phyloP scores from a whole-genome alignment of 2,797 vertebrate genomes.

The Chaetodon trifasciatus region DNA sequence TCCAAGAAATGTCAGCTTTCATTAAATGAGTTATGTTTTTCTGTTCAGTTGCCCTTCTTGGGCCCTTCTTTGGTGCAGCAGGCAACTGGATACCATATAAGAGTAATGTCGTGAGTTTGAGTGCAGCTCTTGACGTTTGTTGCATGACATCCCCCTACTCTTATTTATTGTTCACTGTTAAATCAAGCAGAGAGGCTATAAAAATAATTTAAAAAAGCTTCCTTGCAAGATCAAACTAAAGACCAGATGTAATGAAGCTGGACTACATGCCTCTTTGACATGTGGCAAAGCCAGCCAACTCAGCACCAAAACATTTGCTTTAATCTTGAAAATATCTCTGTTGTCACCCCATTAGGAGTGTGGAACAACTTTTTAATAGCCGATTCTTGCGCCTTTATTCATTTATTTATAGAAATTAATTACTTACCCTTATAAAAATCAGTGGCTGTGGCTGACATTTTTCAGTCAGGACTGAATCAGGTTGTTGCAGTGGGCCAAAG shows the following conservation, averaged over 20 bases:
- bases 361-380: conserved; percentile 32
- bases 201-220: conserved; percentile 56
- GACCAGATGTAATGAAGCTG: conserved; percentile 58
- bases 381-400: conserved; percentile 34
- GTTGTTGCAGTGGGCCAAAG: conserved; percentile 55
- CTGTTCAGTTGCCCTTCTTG: conserved; percentile 50
- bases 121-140: conserved; percentile 44
- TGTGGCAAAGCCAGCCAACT: conserved; percentile 31
- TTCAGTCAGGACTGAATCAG: conserved; percentile 60
- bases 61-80: conserved; percentile 37
- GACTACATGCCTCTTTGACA: conserved; percentile 47
- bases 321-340: conserved; percentile 20
- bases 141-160: conserved; percentile 46
- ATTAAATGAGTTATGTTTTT: conserved; percentile 61
- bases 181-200: conserved; percentile 57
- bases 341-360: conserved; percentile 34
- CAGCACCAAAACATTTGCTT: conserved; percentile 37
- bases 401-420: conserved; percentile 39
- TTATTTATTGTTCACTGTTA: conserved; percentile 62
- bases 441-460: conserved; percentile 59
- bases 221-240: conserved; percentile 53
- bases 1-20: conserved; percentile 67
- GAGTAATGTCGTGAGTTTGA: conserved; percentile 48
- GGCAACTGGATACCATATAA: conserved; percentile 46
- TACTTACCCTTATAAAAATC: conserved; percentile 38